These are phyloP conservation scores for Grammomys dolichurus DNA, from an alignment of 2,113 vertebrate species.

Conservation along the genomic window DNA sequence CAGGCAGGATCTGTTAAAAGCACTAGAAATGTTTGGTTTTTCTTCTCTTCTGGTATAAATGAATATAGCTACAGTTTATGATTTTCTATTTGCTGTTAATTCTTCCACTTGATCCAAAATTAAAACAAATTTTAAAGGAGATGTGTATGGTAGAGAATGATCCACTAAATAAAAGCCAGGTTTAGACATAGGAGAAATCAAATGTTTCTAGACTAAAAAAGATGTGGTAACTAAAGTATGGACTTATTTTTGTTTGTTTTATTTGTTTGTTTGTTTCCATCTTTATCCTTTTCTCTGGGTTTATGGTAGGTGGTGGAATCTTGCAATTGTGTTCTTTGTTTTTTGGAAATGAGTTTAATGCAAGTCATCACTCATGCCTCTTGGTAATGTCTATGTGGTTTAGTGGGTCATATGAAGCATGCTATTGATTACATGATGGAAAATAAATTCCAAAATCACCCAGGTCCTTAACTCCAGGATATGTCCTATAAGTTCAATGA, in stretches of 20 bases:
- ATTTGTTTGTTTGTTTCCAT: neutral
- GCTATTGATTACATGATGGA: conserved; percentile 79
- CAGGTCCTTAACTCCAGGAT: conserved; percentile 66
- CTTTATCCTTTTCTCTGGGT: neutral
- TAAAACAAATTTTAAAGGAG: conserved; percentile 15
- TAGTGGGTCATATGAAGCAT: conserved; percentile 55
- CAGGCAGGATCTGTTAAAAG: neutral
- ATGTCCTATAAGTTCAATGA: neutral
- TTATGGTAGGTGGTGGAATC: conserved; percentile 46
- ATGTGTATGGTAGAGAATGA: neutral
- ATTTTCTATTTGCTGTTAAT: neutral
- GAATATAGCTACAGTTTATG: neutral
- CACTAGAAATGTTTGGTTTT: neutral
- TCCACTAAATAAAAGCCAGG: conserved; percentile 16
- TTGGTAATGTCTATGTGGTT: conserved; percentile 48
- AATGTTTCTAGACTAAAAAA: neutral
- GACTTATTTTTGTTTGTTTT: neutral
- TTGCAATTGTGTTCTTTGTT: neutral
- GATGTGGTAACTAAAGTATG: neutral
- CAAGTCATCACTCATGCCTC: conserved; percentile 40
- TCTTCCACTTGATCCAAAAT: conserved; percentile 6
- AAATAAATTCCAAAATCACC: conserved; percentile 69
- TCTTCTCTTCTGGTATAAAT: neutral
- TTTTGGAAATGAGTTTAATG: neutral
- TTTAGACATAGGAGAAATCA: conserved; percentile 10